phyloP scores from a whole-genome alignment of 2,113 vertebrate genomes.

The Chlamydotis undulata region DNA sequence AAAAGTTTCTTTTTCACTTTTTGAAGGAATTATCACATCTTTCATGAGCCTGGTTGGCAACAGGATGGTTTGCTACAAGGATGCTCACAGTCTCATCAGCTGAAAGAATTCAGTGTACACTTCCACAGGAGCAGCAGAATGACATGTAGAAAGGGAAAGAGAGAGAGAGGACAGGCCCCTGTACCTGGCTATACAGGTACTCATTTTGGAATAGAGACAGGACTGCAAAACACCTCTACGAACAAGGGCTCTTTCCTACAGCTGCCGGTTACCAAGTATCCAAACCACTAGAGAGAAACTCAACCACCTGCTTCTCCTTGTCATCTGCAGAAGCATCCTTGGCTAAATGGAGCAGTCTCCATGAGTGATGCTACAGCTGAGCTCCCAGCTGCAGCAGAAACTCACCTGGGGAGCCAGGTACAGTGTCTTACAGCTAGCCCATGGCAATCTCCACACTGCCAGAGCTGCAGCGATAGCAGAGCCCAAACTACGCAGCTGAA shows the following conservation, averaged over 20 bases:
- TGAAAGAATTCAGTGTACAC: neutral
- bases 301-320: rapidly evolving
- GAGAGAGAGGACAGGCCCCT: neutral
- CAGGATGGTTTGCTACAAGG: neutral
- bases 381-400: neutral
- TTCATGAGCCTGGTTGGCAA: neutral
- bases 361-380: rapidly evolving
- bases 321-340: neutral
- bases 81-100: neutral
- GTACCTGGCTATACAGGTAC: neutral
- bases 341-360: neutral
- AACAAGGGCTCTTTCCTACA: neutral
- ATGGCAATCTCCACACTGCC: neutral
- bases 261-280: neutral
- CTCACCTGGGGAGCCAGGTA: neutral
- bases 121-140: neutral
- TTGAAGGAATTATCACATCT: neutral
- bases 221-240: neutral
- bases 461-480: neutral
- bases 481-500: neutral
- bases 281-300: neutral
- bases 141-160: neutral
- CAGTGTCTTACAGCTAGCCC: neutral
- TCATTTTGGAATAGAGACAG: neutral
- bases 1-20: neutral